A percentile compares a stretch with the other conserved stretches of the same genome.
Evolutionary conservation across 2,113 vertebrate species (phyloP).

Genomic region (Phyllostomus hastatus): DNA sequence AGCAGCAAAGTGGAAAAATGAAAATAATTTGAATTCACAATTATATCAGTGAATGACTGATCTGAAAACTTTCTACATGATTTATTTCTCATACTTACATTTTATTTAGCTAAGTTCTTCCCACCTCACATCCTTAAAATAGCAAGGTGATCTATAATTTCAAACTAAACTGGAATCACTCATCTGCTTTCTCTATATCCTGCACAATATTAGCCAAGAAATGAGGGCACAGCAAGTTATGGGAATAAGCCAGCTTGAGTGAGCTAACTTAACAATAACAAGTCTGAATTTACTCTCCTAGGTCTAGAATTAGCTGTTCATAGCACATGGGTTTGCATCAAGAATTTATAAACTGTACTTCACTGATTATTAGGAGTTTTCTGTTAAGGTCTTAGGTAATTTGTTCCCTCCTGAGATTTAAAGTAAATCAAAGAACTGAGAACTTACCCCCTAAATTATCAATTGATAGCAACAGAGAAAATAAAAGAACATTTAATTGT

Average conservation of each 20-base stretch:
- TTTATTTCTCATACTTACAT: neutral
- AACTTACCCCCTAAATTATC: constrained; percentile 44
- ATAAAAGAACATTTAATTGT: constrained; percentile 35
- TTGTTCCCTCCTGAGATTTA: constrained; percentile 52
- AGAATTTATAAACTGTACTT: neutral
- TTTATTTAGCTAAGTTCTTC: neutral
- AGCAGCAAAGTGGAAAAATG: neutral
- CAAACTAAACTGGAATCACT: neutral
- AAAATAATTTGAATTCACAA: neutral
- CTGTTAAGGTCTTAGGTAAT: constrained; percentile 36
- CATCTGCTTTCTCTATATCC: neutral
- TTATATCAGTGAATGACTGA: neutral
- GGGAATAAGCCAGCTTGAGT: neutral
- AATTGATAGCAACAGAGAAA: constrained; percentile 46
- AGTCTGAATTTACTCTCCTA: neutral
- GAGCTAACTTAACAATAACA: neutral
- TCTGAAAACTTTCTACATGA: neutral
- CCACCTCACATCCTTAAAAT: neutral
- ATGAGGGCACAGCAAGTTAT: neutral
- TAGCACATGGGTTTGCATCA: neutral
- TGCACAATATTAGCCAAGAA: neutral
- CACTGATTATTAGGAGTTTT: constrained; percentile 15
- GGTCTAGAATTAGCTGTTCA: neutral
- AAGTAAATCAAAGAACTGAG: constrained; percentile 60
- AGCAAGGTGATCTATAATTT: neutral